phyloP scores from a whole-genome alignment of 2,888 invertebrate species.

The Palloptera scutellata region DNA sequence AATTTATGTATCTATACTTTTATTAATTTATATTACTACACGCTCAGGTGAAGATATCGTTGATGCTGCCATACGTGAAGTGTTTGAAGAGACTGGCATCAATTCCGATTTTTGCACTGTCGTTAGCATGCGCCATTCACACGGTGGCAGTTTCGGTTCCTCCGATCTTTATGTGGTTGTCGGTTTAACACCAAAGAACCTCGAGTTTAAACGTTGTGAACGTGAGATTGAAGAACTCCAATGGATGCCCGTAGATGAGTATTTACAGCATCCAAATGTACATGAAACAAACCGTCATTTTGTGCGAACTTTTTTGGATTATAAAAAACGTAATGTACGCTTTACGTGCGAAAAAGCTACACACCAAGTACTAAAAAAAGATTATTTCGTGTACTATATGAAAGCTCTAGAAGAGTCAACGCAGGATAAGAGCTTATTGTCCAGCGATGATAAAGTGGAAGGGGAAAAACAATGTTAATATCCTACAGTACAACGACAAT shows the following conservation, averaged over 20 bases:
- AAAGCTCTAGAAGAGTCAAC: constrained; percentile 36
- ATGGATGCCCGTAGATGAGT: constrained; percentile 86
- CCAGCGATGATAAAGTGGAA: too few relatives aligned
- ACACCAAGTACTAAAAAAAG: constrained; percentile 58
- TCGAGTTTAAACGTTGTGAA: constrained; percentile 73
- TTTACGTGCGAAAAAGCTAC: constrained; percentile 68
- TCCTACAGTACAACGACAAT: too few relatives aligned
- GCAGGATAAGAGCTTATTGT: too few relatives aligned
- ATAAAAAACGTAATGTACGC: constrained; percentile 70
- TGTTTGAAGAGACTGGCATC: constrained; percentile 90
- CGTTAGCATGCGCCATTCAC: constrained; percentile 80
- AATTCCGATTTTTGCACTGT: constrained; percentile 78
- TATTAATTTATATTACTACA: neutral
- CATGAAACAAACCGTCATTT: constrained; percentile 76
- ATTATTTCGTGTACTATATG: constrained; percentile 58
- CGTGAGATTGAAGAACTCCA: constrained; percentile 79
- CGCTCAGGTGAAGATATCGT: constrained; percentile 80
- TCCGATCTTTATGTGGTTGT: constrained; percentile 88
- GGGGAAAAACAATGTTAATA: too few relatives aligned
- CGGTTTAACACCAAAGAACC: constrained; percentile 72
- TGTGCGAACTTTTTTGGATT: constrained; percentile 73
- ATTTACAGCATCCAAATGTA: constrained; percentile 74
- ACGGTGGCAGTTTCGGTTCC: constrained; percentile 78
- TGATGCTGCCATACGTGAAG: constrained; percentile 85
- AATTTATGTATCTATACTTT: neutral